These are phyloP conservation scores for Nematostella vectensis DNA, from an alignment of 92 coral and sea anemone genomes.

Conservation along the genomic window DNA sequence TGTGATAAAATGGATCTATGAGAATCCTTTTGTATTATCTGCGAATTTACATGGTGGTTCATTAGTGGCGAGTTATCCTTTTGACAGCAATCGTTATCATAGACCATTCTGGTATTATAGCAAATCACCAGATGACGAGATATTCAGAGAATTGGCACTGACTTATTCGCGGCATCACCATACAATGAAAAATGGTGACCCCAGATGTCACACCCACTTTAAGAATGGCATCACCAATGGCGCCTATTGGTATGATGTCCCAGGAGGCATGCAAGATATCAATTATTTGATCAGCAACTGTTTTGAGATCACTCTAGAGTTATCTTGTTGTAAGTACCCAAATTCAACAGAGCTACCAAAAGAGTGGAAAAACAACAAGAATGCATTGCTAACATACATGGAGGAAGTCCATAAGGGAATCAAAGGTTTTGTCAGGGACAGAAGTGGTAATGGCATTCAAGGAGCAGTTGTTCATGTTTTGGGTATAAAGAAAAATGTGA, in stretches of 20 bases:
- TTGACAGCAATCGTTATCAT: conserved; percentile 69
- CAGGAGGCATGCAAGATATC: conserved; percentile 98
- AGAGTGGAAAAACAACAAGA: conserved; percentile 82
- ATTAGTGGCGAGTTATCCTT: conserved; percentile 97
- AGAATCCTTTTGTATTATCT: conserved; percentile 75
- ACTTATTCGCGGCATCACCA: conserved; percentile 72
- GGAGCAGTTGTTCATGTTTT: conserved; percentile 65
- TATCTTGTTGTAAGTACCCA: conserved; percentile 94
- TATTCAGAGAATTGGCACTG: conserved; percentile 69
- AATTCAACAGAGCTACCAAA: conserved; percentile 26
- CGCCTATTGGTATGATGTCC: conserved; percentile 91
- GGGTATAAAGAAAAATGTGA: conserved; percentile 62
- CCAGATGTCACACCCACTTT: conserved; percentile 30
- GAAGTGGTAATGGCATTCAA: conserved; percentile 43
- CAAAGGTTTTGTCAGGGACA: conserved; percentile 68
- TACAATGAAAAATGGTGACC: conserved; percentile 71
- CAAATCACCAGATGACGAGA: conserved; percentile 68
- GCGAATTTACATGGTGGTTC: conserved; percentile 98
- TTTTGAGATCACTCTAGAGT: conserved; percentile 88
- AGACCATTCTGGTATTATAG: conserved; percentile 26
- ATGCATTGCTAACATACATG: conserved; percentile 66
- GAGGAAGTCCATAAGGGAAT: conserved; percentile 87
- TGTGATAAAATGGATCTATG: conserved; percentile 61
- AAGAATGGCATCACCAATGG: conserved; percentile 86
- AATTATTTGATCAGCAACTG: conserved; percentile 92